Evolutionary conservation across 2,888 invertebrate genomes (phyloP).

Genomic region (Elysia crispata): DNA sequence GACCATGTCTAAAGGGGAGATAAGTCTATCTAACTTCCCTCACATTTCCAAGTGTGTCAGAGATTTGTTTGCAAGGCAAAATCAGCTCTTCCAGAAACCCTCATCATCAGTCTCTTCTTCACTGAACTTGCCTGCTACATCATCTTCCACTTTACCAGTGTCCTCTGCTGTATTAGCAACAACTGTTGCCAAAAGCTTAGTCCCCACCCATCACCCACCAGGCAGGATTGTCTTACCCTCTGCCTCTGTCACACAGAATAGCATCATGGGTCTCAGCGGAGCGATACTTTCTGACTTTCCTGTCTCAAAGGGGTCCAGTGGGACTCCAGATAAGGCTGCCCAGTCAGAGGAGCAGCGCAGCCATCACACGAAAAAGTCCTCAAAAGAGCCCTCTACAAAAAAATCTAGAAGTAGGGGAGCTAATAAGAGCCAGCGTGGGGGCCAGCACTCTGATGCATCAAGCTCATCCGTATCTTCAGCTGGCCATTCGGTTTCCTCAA

Average conservation of each 20-base stretch:
- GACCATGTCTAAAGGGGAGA: neutral
- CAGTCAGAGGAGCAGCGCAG: neutral
- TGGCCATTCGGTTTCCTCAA: no score
- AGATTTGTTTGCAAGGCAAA: conserved; percentile 30
- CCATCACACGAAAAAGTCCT: no score
- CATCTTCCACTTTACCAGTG: neutral
- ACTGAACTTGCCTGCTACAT: neutral
- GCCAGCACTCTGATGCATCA: neutral
- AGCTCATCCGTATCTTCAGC: no score
- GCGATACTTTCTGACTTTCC: conserved; percentile 41
- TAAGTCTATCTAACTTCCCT: conserved; percentile 7
- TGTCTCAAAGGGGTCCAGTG: neutral
- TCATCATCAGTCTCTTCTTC: neutral
- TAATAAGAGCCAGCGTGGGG: neutral
- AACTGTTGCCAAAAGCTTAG: no score
- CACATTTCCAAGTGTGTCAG: conserved; percentile 29
- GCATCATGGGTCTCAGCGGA: conserved; percentile 44
- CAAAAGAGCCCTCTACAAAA: neutral
- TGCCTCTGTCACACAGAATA: neutral
- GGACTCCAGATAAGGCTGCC: neutral
- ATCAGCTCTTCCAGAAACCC: conserved; percentile 3
- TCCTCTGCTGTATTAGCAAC: neutral
- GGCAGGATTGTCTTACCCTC: no score
- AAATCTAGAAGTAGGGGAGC: neutral
- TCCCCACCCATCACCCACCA: no score